These are phyloP conservation scores for Rhamphomyia laevipes DNA, from an alignment of 2,888 invertebrate species.

Conservation along the genomic window DNA sequence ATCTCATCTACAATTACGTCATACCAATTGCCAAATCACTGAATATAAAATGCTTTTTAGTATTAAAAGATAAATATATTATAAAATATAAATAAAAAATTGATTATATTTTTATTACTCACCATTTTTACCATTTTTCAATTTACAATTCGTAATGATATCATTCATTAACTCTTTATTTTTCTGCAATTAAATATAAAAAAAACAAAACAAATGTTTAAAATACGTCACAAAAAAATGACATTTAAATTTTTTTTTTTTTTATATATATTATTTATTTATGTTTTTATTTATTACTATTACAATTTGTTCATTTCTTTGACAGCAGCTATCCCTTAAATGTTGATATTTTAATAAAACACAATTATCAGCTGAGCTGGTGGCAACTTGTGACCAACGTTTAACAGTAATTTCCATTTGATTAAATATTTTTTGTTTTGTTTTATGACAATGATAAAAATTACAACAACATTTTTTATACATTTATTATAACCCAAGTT, in stretches of 20 bases:
- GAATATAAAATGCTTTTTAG: too few relatives aligned
- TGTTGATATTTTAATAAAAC: constrained; percentile 21
- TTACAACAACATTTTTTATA: neutral
- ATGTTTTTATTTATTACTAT: too few relatives aligned
- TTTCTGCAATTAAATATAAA: constrained; percentile 48
- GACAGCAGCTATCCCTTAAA: constrained; percentile 6
- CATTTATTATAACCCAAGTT: too few relatives aligned
- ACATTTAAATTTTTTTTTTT: neutral
- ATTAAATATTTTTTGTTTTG: constrained; percentile 1
- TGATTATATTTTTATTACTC: too few relatives aligned
- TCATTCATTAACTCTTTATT: constrained; percentile 68
- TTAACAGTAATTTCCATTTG: constrained; percentile 14
- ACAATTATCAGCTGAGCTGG: constrained; percentile 23
- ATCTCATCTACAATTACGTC: too few relatives aligned
- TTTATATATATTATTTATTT: too few relatives aligned
- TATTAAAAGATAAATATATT: too few relatives aligned
- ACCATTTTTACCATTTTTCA: constrained; percentile 46
- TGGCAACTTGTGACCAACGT: constrained; percentile 30
- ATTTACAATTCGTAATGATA: constrained; percentile 50
- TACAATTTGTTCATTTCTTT: neutral
- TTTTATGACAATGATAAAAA: neutral
- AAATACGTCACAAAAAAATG: neutral
- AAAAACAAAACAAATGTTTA: constrained; percentile 4
- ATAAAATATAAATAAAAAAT: too few relatives aligned
- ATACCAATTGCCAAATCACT: too few relatives aligned